A percentile compares a stretch with the other conserved stretches of the same genome.
Conservation (phyloP, 2,888 invertebrate species). For the Drosophila seclusa region DNA sequence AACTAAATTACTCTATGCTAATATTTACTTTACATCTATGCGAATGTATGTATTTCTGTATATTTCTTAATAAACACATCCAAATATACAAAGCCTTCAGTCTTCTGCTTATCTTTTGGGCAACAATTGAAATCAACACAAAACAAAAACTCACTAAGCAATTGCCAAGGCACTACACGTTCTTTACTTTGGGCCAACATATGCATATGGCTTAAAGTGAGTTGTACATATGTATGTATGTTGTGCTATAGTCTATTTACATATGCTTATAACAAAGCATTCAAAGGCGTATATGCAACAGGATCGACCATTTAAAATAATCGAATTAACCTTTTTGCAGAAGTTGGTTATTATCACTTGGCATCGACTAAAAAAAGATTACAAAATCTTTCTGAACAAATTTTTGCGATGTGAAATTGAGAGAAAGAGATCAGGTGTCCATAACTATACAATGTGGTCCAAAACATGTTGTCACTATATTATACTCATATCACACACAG, state of each 20-base stretch:
- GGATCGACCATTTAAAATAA: slow-evolving; percentile 17
- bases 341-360: neutral
- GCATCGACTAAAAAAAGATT: neutral
- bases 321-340: neutral
- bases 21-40: slow-evolving; percentile 63
- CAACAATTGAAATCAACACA: slow-evolving; percentile 67
- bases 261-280: slow-evolving; percentile 16
- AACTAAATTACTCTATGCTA: slow-evolving; percentile 78
- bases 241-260: slow-evolving; percentile 7
- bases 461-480: neutral
- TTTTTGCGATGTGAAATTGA: neutral
- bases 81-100: neutral
- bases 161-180: slow-evolving; percentile 54
- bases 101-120: slow-evolving; percentile 30
- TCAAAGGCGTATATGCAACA: slow-evolving; percentile 38
- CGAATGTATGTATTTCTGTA: neutral
- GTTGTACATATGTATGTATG: neutral
- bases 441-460: no score
- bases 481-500: neutral
- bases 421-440: neutral
- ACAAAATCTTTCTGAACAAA: neutral
- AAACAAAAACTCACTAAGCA: slow-evolving; percentile 61
- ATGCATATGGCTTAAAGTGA: slow-evolving; percentile 14
- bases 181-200: slow-evolving; percentile 43
- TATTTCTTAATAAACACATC: slow-evolving; percentile 5